phyloP scores from a whole-genome alignment of 2,797 vertebrate species.

The Spheniscus humboldti region DNA sequence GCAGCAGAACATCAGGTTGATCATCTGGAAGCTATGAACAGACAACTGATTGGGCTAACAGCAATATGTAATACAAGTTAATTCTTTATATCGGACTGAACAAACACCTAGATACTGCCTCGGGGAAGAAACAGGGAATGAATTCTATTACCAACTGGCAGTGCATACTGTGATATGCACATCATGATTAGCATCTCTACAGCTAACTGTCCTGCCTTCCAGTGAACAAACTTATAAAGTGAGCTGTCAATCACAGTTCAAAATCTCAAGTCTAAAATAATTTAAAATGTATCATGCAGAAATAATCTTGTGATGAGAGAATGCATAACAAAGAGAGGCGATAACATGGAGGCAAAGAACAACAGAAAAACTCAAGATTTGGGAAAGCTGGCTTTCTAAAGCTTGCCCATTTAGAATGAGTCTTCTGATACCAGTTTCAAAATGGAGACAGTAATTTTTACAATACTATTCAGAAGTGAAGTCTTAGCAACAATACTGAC shows the following conservation, averaged over 20 bases:
- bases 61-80: not conserved
- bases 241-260: not conserved
- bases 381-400: not conserved
- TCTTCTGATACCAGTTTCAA: not conserved
- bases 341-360: not conserved
- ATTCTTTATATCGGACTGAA: not conserved
- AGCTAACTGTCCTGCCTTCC: not conserved
- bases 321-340: not conserved
- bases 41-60: not conserved
- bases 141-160: not conserved
- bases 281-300: not conserved
- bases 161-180: not conserved
- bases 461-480: not conserved
- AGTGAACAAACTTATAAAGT: not conserved
- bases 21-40: not conserved
- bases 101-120: not conserved
- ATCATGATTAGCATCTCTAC: not conserved
- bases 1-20: not conserved
- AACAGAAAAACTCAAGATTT: not conserved
- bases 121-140: not conserved
- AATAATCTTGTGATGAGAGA: not conserved
- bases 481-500: not conserved
- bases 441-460: not conserved
- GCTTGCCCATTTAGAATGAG: not conserved
- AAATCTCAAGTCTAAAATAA: not conserved